A percentile compares a stretch with the other conserved stretches of the same genome.
Evolutionary conservation across 2,113 vertebrate species (phyloP).

Genomic region (Ailuropoda melanoleuca): DNA sequence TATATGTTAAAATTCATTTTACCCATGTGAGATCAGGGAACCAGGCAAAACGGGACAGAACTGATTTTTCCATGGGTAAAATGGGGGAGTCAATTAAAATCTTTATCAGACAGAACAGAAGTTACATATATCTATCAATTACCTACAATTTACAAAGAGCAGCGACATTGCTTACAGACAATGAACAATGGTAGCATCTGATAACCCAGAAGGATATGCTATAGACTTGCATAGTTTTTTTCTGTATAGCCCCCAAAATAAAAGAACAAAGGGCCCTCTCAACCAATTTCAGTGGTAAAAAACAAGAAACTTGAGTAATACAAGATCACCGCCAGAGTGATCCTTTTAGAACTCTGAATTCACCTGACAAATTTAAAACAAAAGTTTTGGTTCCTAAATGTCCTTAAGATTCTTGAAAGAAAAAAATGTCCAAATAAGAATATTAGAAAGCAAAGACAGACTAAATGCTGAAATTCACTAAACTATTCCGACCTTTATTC

Average conservation of each 20-base stretch:
- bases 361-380: constrained; percentile 37
- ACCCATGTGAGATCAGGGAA: not conserved
- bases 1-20: not conserved
- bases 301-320: not conserved
- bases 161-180: not conserved
- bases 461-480: not conserved
- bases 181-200: not conserved
- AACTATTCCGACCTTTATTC: not conserved
- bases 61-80: not conserved
- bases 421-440: not conserved
- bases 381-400: constrained; percentile 1
- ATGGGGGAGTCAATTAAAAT: not conserved
- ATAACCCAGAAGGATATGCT: not conserved
- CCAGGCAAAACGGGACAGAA: not conserved
- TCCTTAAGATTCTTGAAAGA: not conserved
- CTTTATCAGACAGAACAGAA: not conserved
- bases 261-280: not conserved
- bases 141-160: not conserved
- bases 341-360: constrained; percentile 13
- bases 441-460: not conserved
- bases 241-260: not conserved
- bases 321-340: not conserved
- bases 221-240: not conserved
- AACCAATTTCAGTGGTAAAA: not conserved
- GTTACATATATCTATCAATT: not conserved